These are phyloP conservation scores for Pelecanoides urinatrix DNA, from an alignment of 2,113 vertebrate genomes.

Conservation along the genomic window DNA sequence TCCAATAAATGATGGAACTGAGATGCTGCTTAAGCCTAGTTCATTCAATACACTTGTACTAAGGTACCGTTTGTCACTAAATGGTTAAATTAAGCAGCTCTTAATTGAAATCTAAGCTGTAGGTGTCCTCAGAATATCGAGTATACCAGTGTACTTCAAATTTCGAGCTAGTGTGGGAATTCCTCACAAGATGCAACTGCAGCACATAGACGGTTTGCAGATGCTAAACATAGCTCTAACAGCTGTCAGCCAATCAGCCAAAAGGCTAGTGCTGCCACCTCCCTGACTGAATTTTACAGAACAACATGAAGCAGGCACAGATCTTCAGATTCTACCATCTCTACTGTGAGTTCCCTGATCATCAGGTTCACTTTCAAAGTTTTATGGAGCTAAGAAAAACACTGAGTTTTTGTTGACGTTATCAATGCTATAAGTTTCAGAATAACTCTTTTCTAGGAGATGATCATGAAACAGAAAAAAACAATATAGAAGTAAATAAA, in stretches of 20 bases:
- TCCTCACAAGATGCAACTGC: not conserved
- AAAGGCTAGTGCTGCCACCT: not conserved
- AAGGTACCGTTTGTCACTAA: not conserved
- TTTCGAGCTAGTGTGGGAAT: not conserved
- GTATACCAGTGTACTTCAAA: not conserved
- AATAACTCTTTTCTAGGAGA: not conserved
- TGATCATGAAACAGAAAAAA: not conserved
- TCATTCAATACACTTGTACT: not conserved
- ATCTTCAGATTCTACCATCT: not conserved
- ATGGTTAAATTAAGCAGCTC: not conserved
- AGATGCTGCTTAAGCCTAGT: not conserved
- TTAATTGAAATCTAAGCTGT: not conserved
- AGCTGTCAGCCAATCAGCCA: fast-evolving
- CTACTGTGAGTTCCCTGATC: not conserved
- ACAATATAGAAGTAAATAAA: not conserved
- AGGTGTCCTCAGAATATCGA: not conserved
- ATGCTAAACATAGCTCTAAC: not conserved
- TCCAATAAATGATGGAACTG: not conserved
- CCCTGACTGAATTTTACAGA: not conserved
- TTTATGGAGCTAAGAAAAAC: not conserved
- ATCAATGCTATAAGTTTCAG: not conserved
- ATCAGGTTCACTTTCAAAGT: not conserved
- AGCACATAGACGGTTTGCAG: not conserved
- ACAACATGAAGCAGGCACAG: not conserved
- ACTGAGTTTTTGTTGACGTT: not conserved